Conservation (phyloP, 2,888 invertebrate genomes). For the Cactoblastis cactorum region DNA sequence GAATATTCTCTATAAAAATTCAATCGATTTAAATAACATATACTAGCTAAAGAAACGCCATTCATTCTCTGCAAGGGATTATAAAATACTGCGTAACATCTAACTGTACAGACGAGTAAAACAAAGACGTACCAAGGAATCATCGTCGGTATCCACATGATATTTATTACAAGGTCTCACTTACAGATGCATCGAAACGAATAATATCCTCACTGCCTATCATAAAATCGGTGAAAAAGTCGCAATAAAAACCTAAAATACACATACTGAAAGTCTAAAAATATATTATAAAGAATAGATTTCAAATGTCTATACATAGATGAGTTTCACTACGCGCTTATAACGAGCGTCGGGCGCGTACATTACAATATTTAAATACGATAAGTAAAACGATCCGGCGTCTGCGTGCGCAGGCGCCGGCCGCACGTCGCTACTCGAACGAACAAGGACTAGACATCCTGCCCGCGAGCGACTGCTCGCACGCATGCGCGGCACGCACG, state of each 20-base stretch:
- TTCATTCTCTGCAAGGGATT: conserved; percentile 62
- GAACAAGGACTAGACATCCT: conserved; percentile 49
- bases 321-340: conserved; percentile 69
- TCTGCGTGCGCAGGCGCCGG: conserved; percentile 22
- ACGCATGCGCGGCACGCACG: not conserved
- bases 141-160: conserved; percentile 53
- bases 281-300: conserved; percentile 73
- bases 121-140: conserved; percentile 57
- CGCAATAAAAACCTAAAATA: conserved; percentile 74
- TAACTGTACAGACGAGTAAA: conserved; percentile 73
- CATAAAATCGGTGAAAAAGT: conserved; percentile 72
- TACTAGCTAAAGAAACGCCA: conserved; percentile 70
- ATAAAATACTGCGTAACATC: conserved; percentile 67
- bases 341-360: conserved; percentile 55
- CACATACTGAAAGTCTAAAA: conserved; percentile 77
- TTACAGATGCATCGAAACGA: conserved; percentile 66
- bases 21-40: conserved; percentile 74
- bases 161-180: conserved; percentile 66
- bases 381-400: conserved; percentile 42
- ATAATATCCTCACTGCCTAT: conserved; percentile 66
- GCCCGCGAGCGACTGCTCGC: not conserved
- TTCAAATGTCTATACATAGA: conserved; percentile 77
- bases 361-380: conserved; percentile 62
- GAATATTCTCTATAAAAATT: conserved; percentile 68
- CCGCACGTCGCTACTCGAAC: conserved; percentile 29